Percentiles rank a stretch among this genome's conserved stretches.
Conservation (phyloP, 1,140 invertebrate species). For the Tetragonula clypearis region DNA sequence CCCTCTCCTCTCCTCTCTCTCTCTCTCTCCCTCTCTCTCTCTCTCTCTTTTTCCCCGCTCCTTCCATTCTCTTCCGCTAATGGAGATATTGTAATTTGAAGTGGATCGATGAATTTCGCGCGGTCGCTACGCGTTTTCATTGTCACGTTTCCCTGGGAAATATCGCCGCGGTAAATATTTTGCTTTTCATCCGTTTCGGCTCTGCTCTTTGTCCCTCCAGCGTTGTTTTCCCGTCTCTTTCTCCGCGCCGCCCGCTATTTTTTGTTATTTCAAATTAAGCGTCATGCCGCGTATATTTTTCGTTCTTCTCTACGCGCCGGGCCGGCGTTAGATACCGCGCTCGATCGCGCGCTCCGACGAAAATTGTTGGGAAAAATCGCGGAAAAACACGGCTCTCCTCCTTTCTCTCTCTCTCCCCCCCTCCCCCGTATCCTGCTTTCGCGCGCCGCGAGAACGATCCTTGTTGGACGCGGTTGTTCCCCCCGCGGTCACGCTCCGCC, state of each 20-base stretch:
- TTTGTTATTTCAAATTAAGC: constrained; percentile 5
- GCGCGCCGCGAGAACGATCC: neutral
- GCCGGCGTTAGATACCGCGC: neutral
- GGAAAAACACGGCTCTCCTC: neutral
- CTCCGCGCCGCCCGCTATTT: neutral
- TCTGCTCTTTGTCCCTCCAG: too few relatives aligned
- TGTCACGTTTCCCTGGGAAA: constrained; percentile 12
- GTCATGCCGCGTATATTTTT: neutral
- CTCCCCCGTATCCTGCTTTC: neutral
- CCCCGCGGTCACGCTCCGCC: neutral
- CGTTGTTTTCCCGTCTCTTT: neutral
- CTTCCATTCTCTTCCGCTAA: constrained; percentile 15
- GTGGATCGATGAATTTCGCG: neutral
- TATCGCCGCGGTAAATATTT: constrained; percentile 25
- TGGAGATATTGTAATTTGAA: constrained; percentile 42
- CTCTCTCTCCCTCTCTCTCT: neutral
- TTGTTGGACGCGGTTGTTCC: neutral
- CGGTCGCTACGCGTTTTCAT: constrained; percentile 11
- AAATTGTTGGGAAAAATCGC: neutral
- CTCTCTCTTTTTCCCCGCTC: neutral
- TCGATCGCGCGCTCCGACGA: neutral
- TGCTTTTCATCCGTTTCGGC: neutral
- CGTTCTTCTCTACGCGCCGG: neutral
- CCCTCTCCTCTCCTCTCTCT: too few relatives aligned
- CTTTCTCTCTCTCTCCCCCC: neutral